A percentile compares a stretch with the other conserved stretches of the same genome.
Conservation (phyloP, 2,888 invertebrate species). For the Euplexia lucipara region DNA sequence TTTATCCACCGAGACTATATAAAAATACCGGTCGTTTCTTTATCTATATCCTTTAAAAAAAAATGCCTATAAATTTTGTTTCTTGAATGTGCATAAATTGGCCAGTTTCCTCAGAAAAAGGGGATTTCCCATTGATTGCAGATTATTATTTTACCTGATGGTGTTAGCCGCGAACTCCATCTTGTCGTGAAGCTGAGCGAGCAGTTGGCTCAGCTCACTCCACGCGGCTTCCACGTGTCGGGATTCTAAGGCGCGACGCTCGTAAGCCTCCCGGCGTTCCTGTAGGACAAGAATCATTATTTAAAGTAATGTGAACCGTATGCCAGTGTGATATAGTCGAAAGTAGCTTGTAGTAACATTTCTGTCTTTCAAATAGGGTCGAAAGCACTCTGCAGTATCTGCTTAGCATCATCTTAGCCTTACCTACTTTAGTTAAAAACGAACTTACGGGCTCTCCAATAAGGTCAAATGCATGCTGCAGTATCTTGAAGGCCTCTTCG, state of each 20-base stretch:
- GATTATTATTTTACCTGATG: constrained; percentile 87
- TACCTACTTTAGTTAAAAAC: constrained; percentile 71
- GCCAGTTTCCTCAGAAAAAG: background rate
- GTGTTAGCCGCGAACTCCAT: constrained; percentile 98
- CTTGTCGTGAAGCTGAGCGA: constrained; percentile 97
- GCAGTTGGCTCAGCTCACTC: constrained; percentile 96
- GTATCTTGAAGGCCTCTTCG: constrained; percentile 98
- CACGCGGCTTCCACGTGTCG: constrained; percentile 96
- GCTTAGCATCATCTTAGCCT: constrained; percentile 90
- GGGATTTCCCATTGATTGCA: background rate
- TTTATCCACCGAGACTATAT: too few relatives aligned
- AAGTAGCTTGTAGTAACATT: constrained; percentile 80
- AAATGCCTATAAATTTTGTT: too few relatives aligned
- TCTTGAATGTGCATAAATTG: too few relatives aligned
- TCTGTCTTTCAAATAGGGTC: constrained; percentile 98
- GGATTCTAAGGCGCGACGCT: constrained; percentile 94
- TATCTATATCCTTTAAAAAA: too few relatives aligned
- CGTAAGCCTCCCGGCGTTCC: constrained; percentile 94
- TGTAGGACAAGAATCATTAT: constrained; percentile 68
- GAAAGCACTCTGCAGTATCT: constrained; percentile 98
- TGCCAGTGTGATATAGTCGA: background rate
- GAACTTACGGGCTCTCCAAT: constrained; percentile 96
- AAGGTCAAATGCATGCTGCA: constrained; percentile 98
- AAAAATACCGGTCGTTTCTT: too few relatives aligned
- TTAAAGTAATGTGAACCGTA: background rate